Conservation (phyloP, 1,140 invertebrate genomes). For the Drosophila ohnishii region DNA sequence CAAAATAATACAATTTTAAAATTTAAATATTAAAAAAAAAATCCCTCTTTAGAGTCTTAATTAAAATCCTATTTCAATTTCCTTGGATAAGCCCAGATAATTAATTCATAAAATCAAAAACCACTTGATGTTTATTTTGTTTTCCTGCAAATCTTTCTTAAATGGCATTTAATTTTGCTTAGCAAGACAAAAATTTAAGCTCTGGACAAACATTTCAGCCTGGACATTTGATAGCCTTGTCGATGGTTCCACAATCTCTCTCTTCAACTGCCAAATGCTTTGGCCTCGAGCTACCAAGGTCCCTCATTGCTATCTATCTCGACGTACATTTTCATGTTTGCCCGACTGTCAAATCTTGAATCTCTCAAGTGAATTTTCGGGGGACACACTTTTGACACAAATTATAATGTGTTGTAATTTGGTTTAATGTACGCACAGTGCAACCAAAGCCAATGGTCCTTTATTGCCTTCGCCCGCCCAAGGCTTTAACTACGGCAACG, state of each 20-base stretch:
- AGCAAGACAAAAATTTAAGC: conserved; percentile 9
- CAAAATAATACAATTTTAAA: background rate
- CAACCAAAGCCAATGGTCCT: conserved; percentile 17
- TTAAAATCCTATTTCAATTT: background rate
- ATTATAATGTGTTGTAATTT: conserved; percentile 67
- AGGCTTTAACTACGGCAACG: background rate
- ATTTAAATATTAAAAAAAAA: too few relatives aligned
- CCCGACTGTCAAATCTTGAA: conserved; percentile 21
- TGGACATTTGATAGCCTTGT: conserved; percentile 12
- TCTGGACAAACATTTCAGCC: conserved; percentile 12
- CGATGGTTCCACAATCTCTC: conserved; percentile 18
- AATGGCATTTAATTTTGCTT: conserved; percentile 18
- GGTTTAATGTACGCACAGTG: conserved; percentile 54
- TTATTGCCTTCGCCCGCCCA: background rate
- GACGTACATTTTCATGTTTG: conserved; percentile 30
- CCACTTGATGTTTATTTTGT: background rate
- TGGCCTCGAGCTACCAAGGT: conserved; percentile 13
- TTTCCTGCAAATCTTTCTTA: background rate
- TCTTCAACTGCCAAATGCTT: conserved; percentile 26
- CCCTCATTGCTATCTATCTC: conserved; percentile 10
- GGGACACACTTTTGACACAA: conserved; percentile 46
- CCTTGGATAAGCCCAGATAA: background rate
- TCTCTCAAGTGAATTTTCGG: conserved; percentile 48
- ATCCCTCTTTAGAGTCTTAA: too few relatives aligned
- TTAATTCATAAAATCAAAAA: conserved; percentile 7